Conservation (phyloP, 2,888 invertebrate genomes). For the Drosophila tripunctata region DNA sequence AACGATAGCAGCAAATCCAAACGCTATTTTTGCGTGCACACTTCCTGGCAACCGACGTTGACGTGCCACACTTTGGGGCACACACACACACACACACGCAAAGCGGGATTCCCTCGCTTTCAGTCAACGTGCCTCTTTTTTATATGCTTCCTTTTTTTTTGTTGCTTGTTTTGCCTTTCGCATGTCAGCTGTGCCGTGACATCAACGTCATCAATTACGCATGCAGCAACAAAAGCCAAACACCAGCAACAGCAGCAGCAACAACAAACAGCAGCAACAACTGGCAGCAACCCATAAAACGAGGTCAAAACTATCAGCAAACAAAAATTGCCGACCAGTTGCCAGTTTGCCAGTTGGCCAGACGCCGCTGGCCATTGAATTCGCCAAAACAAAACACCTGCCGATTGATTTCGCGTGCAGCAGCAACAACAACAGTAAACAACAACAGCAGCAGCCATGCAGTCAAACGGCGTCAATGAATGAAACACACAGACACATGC, state of each 20-base stretch:
- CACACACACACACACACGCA: not conserved
- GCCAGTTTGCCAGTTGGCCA: constrained; percentile 4
- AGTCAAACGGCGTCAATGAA: constrained; percentile 55
- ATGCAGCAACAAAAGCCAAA: constrained; percentile 57
- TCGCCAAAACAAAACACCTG: constrained; percentile 73
- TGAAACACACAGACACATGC: constrained; percentile 38
- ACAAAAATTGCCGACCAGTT: constrained; percentile 63
- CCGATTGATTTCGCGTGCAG: constrained; percentile 71
- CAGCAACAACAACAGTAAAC: constrained; percentile 12
- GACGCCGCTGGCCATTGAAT: constrained; percentile 36
- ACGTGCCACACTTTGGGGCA: constrained; percentile 9
- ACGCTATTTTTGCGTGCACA: constrained; percentile 61
- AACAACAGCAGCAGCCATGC: constrained; percentile 8
- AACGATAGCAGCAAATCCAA: constrained; percentile 27
- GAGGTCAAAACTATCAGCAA: constrained; percentile 76
- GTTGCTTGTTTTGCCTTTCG: constrained; percentile 21
- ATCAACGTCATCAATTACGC: constrained; percentile 68
- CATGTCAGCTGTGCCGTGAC: constrained; percentile 66
- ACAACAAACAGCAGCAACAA: constrained; percentile 22
- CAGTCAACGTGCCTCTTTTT: constrained; percentile 8
- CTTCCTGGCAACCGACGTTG: constrained; percentile 17
- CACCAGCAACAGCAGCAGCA: constrained; percentile 21
- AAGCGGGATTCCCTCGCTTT: not conserved
- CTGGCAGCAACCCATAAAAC: constrained; percentile 47
- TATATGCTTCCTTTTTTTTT: constrained; percentile 24